Conservation (phyloP, 2,113 vertebrate genomes). For the Narcine bancroftii region DNA sequence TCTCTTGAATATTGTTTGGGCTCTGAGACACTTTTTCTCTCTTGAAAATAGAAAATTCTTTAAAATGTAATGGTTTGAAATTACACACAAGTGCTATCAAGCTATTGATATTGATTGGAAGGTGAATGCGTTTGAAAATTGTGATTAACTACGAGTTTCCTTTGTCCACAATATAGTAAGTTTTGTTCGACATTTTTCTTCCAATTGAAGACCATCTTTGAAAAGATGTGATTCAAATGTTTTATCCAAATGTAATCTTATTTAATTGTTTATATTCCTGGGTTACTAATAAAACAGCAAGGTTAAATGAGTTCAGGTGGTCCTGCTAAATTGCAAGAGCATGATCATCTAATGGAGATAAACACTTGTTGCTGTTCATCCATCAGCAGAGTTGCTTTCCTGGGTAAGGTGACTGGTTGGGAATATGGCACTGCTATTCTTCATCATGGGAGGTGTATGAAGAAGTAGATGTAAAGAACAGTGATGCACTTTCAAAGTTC, state of each 20-base stretch:
- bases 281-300: too few species aligned
- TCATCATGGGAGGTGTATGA: not conserved
- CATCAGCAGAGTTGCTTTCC: too few species aligned
- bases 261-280: not conserved
- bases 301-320: too few species aligned
- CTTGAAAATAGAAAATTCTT: not conserved
- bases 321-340: not conserved
- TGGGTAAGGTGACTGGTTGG: not conserved
- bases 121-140: not conserved
- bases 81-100: not conserved
- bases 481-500: too few species aligned
- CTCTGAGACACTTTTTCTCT: not conserved
- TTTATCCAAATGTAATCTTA: not conserved
- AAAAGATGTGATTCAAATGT: not conserved
- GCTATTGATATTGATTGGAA: not conserved
- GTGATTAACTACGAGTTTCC: not conserved
- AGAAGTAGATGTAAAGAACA: too few species aligned
- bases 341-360: not conserved
- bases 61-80: not conserved
- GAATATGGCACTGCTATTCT: not conserved
- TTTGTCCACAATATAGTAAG: not conserved
- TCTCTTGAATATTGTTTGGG: not conserved
- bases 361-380: not conserved
- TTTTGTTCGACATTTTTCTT: not conserved
- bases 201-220: not conserved